Evolutionary conservation across 1,140 invertebrate genomes (phyloP).

Genomic region (Panagrolaimus sp.): DNA sequence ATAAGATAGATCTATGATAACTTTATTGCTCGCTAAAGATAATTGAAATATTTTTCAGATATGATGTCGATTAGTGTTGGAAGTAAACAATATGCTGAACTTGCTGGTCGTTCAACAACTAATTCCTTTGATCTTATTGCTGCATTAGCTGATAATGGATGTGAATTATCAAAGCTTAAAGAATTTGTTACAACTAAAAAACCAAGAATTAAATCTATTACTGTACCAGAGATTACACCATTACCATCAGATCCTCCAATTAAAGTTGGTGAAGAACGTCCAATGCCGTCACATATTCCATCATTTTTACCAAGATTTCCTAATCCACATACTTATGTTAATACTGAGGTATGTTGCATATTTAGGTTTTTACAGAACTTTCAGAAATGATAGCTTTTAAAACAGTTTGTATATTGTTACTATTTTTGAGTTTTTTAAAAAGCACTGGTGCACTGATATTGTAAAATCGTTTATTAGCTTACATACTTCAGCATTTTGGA

Average conservation of each 20-base stretch:
- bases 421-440: no score
- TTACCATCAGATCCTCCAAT: neutral
- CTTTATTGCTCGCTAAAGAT: no score
- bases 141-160: neutral
- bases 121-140: neutral
- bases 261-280: constrained; percentile 4
- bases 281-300: constrained; percentile 1
- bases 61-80: neutral
- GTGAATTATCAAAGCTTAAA: neutral
- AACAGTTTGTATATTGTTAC: no score
- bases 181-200: neutral
- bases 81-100: neutral
- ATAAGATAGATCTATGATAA: no score
- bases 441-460: no score
- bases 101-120: neutral
- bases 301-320: constrained; percentile 2
- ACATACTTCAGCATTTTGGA: no score
- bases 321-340: constrained; percentile 1
- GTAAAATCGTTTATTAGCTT: no score
- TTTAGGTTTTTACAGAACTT: no score
- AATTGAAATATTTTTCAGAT: no score
- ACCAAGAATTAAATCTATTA: neutral
- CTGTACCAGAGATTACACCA: neutral
- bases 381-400: no score
- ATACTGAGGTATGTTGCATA: neutral